Evolutionary conservation across 2,888 invertebrate genomes (phyloP).

Genomic region (Drosophila mulleri): DNA sequence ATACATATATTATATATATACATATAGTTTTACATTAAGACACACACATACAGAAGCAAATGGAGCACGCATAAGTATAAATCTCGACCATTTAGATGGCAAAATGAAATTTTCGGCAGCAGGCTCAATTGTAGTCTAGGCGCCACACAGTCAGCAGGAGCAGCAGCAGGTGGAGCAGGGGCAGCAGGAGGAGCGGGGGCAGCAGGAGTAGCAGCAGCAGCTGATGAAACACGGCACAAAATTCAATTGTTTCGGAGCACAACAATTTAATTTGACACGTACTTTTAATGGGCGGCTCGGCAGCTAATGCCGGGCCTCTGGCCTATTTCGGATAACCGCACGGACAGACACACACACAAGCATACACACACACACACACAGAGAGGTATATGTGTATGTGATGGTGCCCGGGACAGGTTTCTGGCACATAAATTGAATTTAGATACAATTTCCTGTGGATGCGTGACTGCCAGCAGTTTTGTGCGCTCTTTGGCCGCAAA

Average conservation of each 20-base stretch:
- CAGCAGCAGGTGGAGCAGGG: neutral
- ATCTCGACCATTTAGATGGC: slow-evolving; percentile 62
- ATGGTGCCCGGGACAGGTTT: slow-evolving; percentile 39
- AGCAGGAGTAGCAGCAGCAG: neutral
- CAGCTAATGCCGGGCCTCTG: slow-evolving; percentile 60
- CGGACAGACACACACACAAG: slow-evolving; percentile 18
- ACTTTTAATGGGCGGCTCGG: slow-evolving; percentile 72
- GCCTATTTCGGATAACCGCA: slow-evolving; percentile 25
- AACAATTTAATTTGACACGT: slow-evolving; percentile 79
- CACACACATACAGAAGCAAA: slow-evolving; percentile 17
- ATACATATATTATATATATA: no score
- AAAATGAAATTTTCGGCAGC: slow-evolving; percentile 60
- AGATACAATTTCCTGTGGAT: slow-evolving; percentile 80
- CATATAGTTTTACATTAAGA: no score
- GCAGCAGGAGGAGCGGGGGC: neutral
- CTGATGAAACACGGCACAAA: slow-evolving; percentile 70
- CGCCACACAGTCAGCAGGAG: slow-evolving; percentile 9
- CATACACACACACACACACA: slow-evolving; percentile 12
- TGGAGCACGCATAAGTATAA: slow-evolving; percentile 58
- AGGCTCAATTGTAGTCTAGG: slow-evolving; percentile 45
- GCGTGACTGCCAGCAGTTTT: slow-evolving; percentile 65
- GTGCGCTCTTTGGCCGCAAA: neutral
- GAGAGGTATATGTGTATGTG: slow-evolving; percentile 10
- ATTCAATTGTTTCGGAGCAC: slow-evolving; percentile 76
- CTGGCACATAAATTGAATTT: slow-evolving; percentile 74